Base-by-base conservation (phyloP, 2,113 vertebrate genomes). In the Thermophis baileyi region DNA sequence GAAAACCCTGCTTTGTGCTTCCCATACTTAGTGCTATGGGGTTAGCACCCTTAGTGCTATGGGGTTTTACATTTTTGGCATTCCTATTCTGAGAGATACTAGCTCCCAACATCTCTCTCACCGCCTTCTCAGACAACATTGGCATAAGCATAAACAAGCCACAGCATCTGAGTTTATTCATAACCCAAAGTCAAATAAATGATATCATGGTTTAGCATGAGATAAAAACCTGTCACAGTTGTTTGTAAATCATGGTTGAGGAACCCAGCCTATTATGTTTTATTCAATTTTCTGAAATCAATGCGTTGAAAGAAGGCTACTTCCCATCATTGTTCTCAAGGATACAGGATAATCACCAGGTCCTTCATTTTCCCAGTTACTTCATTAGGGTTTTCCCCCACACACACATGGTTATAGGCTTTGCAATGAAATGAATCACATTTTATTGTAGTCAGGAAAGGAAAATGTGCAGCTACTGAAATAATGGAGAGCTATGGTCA, bases 401-500 rank as follows among this genome's bases (percentile, higher is more conserved):
- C 24, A 25, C 55, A 14, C 10, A 22, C 0, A 0, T 44, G 24
- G 10, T 51, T 69, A 63, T 51, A 7, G 30, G 63, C 69, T 90
- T 85, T 94, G 40, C 40, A 47, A 35, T 85, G 63, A 44, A 81
- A 81, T 22, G 20, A 51, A 44, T 92, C 50, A 57, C 27, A 47
- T 85, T 24, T 89, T 47, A 30, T 50, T 44, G 90, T 0, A 0
- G 74, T 5, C 63, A 30, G 24, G 25, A 57, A 49, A 49, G 50
- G 69, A 88, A 22, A 90, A 85, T 91, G 25, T 92, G 40, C 24
- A 93, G 94, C 55, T 5, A 35, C 35, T 44, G 1, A 0, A 25
- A 87, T 20, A 69, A 18, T 89, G 95, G 89, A 60, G 92, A 95
- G 81, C n/a, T 44, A 47, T 47, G 88, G 92, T 1, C 46, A 27